Percentiles rank a stretch among this genome's conserved stretches.
phyloP scores from a whole-genome alignment of 2,888 invertebrate genomes.

The Harpalus rufipes region DNA sequence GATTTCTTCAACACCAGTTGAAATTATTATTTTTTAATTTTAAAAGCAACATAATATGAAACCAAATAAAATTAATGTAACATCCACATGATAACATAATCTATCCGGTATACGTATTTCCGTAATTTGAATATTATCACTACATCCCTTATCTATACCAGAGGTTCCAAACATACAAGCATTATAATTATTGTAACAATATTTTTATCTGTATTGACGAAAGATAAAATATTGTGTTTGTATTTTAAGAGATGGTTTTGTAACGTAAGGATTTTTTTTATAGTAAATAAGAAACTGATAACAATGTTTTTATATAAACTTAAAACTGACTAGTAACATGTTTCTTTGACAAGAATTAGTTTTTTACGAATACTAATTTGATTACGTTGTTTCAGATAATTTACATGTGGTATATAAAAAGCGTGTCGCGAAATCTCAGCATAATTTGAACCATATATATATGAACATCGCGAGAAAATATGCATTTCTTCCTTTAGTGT shows the following conservation, averaged over 20 bases:
- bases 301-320: slow-evolving; percentile 46
- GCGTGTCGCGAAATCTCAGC: neutral
- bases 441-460: neutral
- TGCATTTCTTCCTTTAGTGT: no score
- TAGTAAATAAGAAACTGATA: slow-evolving; percentile 46
- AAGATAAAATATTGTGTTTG: slow-evolving; percentile 38
- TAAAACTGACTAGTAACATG: slow-evolving; percentile 37
- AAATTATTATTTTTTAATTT: no score
- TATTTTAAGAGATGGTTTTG: slow-evolving; percentile 24
- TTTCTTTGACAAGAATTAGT: slow-evolving; percentile 19
- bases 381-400: slow-evolving; percentile 25
- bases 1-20: no score
- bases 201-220: slow-evolving; percentile 37
- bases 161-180: neutral
- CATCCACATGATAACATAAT: neutral
- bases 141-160: neutral
- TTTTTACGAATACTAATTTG: slow-evolving; percentile 39
- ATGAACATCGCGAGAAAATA: no score
- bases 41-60: no score
- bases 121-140: neutral
- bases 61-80: neutral
- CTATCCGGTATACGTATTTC: neutral
- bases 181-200: neutral
- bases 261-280: slow-evolving; percentile 38
- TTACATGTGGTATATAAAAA: slow-evolving; percentile 25